A percentile compares a stretch with the other conserved stretches of the same genome.
phyloP scores from a whole-genome alignment of 1,140 invertebrate species.

The Leguminivora glycinivorella region DNA sequence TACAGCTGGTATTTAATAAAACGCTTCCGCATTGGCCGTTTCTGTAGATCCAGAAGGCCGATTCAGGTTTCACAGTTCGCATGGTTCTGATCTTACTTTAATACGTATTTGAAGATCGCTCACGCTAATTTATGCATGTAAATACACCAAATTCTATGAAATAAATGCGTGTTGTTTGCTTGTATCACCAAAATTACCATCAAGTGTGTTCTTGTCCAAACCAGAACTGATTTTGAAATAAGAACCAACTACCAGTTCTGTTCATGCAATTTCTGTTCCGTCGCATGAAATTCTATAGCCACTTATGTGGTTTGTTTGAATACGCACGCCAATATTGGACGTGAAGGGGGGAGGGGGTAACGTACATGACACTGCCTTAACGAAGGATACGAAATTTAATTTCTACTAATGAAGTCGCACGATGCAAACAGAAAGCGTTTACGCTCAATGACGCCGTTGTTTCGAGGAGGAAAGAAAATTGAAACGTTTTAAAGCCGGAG shows the following conservation, averaged over 20 bases:
- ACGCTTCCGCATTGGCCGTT: background rate
- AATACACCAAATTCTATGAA: too few species aligned
- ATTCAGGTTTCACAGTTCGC: too few species aligned
- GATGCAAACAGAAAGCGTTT: slow-evolving; percentile 40
- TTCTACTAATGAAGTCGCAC: slow-evolving; percentile 48
- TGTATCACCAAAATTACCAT: too few species aligned
- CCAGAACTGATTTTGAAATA: too few species aligned
- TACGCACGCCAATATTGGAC: background rate
- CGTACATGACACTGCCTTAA: slow-evolving; percentile 10
- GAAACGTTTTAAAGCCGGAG: slow-evolving; percentile 72
- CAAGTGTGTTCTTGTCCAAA: too few species aligned
- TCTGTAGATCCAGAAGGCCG: background rate
- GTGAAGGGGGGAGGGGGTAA: background rate
- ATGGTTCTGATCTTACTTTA: too few species aligned
- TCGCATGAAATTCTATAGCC: slow-evolving; percentile 25
- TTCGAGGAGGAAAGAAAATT: slow-evolving; percentile 65
- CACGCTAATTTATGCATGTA: too few species aligned
- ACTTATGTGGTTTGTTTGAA: slow-evolving; percentile 23
- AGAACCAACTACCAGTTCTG: background rate
- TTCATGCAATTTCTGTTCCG: background rate
- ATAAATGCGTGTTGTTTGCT: too few species aligned
- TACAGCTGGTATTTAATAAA: background rate
- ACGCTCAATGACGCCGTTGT: slow-evolving; percentile 42
- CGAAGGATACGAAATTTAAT: slow-evolving; percentile 41
- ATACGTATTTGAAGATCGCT: too few species aligned